Evolutionary conservation across 1,140 invertebrate species (phyloP).

Genomic region (Diuraphis noxia): DNA sequence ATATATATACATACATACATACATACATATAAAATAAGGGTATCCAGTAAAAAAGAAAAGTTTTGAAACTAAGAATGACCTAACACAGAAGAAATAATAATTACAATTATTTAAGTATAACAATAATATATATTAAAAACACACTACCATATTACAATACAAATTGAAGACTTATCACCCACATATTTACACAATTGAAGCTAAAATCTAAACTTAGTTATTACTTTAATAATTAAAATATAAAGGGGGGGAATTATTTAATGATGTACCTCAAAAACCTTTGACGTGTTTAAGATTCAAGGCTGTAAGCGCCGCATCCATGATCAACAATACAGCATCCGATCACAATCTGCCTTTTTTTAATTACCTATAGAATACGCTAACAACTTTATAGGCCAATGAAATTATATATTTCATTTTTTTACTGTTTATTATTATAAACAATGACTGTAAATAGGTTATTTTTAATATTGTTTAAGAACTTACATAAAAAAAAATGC

Average conservation of each 20-base stretch:
- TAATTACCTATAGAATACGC: slow-evolving; percentile 51
- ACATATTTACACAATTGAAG: slow-evolving; percentile 14
- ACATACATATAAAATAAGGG: no score
- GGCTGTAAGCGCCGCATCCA: slow-evolving; percentile 45
- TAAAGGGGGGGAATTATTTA: slow-evolving; percentile 46
- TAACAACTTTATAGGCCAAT: slow-evolving; percentile 50
- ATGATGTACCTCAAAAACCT: slow-evolving; percentile 54
- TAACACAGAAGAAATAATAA: neutral
- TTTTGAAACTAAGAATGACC: neutral
- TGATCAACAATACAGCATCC: slow-evolving; percentile 51
- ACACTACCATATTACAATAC: neutral
- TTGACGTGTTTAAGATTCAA: slow-evolving; percentile 50
- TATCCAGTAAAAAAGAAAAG: no score
- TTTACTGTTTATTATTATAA: slow-evolving; percentile 32
- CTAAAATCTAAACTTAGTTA: slow-evolving; percentile 26
- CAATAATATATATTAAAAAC: slow-evolving; percentile 2
- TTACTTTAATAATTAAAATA: slow-evolving; percentile 30
- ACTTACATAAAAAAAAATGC: slow-evolving; percentile 39
- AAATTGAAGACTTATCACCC: slow-evolving; percentile 6
- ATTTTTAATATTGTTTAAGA: slow-evolving; percentile 38
- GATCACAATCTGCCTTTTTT: slow-evolving; percentile 46
- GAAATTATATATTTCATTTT: slow-evolving; percentile 49
- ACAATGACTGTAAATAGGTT: slow-evolving; percentile 30
- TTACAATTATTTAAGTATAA: neutral
- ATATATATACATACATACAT: no score